A percentile compares a stretch with the other conserved stretches of the same genome.
phyloP scores from a whole-genome alignment of 2,113 vertebrate genomes.

The Pygoscelis adeliae region DNA sequence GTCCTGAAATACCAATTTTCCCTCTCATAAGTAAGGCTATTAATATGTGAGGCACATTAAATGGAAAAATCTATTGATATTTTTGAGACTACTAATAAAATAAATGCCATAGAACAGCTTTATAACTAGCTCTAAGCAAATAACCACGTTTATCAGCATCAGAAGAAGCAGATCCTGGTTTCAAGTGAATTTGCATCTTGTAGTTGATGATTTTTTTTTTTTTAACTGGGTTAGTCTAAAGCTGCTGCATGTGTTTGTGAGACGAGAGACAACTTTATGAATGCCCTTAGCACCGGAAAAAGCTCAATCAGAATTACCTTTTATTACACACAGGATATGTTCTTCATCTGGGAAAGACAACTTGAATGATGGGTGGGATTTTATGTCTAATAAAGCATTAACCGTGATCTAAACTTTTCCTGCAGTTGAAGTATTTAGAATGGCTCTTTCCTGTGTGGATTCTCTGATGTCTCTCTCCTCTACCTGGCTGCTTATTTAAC shows the following conservation, averaged over 20 bases:
- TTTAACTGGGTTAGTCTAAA: not conserved
- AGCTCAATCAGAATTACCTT: not conserved
- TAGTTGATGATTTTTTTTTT: not conserved
- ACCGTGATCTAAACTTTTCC: not conserved
- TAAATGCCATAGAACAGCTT: not conserved
- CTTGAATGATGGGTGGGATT: conserved; percentile 14
- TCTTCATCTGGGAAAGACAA: not conserved
- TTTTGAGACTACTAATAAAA: not conserved
- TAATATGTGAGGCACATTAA: not conserved
- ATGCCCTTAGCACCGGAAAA: not conserved
- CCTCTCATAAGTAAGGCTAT: not conserved
- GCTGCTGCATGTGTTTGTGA: not conserved
- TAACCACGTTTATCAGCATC: not conserved
- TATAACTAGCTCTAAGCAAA: not conserved
- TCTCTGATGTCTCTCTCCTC: not conserved
- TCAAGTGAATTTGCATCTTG: not conserved
- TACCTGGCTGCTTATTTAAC: not conserved
- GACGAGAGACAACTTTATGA: not conserved
- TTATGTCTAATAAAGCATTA: conserved; percentile 21
- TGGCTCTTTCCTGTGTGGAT: not conserved
- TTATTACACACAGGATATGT: conserved; percentile 8
- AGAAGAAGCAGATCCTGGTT: not conserved
- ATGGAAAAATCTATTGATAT: not conserved
- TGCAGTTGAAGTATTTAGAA: not conserved
- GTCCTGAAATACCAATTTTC: not conserved